Evolutionary conservation across 2,113 vertebrate species (phyloP), one percentile per base, ranked within the genome.

Genomic region (Heterotis niloticus): DNA sequence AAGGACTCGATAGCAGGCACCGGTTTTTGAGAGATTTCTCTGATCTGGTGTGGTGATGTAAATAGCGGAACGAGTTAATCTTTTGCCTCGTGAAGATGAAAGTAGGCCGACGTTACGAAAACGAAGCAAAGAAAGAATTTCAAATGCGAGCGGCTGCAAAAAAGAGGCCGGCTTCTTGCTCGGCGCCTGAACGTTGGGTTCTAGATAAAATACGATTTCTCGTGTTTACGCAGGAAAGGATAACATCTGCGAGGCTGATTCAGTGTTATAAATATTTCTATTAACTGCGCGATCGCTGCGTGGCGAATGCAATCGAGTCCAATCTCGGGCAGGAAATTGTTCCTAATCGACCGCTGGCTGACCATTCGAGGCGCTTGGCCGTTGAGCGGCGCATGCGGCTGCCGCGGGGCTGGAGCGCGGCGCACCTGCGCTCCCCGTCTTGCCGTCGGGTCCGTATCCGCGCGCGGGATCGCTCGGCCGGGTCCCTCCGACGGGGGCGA

Each of bases 201-300:
- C 66, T 17, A 28, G 20, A 28, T 17, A 11, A 71, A 65, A 29
- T 65, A 24, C 44, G 7, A 54, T 56, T 26, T 70, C 24, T 60
- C 18, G 20, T 60, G 54, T 69, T 78, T 78, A 70, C 54, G 28
- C 26, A 16, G 56, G 3, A 56, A 78, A 67, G 54, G 52, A 26
- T 10, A 78, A 56, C 77, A 78, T 78, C 77, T 78, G 66, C 65
- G 26, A 60, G 76, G 20, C 77, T 59, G 52, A 68, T 60, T 68
- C 20, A 10, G 24, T 34, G 66, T 56, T 78, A 68, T 56, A 78
- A 67, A 78, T 67, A 57, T 69, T 68, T 78, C 66, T 51, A 78
- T 78, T 68, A 78, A 57, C 77, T 23, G 64, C 28, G 26, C n/a
- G 65, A 24, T 65, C 20, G 16, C 54, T 69, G 65, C 5, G 66